Base-by-base conservation (phyloP, 2,888 invertebrate species). In the Diogma glabrata region DNA sequence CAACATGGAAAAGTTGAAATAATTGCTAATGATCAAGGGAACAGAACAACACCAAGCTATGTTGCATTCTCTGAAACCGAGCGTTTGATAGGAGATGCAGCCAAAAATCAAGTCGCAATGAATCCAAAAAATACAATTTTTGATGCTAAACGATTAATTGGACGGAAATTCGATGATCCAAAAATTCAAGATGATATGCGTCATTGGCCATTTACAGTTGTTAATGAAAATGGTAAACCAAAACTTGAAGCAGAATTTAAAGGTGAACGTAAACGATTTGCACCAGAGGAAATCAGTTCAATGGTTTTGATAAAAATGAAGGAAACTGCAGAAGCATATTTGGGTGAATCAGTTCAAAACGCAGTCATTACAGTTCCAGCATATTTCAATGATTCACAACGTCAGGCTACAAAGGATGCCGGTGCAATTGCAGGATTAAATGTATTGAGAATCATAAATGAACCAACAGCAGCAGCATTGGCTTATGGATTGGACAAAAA, bases 241-340 rank as follows among this genome's bases (percentile, higher is more conserved):
- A 88, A 86, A 73, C 86, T 89, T 59, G 77, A 86, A 71, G 89
- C 92, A 49, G 72, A 82, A 56, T 93, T 90, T 77, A 93, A 92
- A 68, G 92, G 91, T 53, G 93, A 94, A 72, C 75, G 74, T 58
- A 95, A 94, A 69, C 82, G 82, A 50, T 93, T 93, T 79, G 90
- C 83, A 77, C 91, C 92, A 1, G 93, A 93, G 72, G 93, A 93
- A 75, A 83, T 93, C 60, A 88, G 87, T 63, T 90, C 91, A 40
- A 93, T 93, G 93, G 91, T 93, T 51, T 77, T 95, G 58, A 84
- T 82, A 51, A 93, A 93, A 67, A 94, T 94, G 93, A 93, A 90
- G 79, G 88, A 90, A 73, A 88, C 87, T 57, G 90, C 91, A 52
- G 91, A 91, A 72, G 89, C 88, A 8, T 91, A 87, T 67, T 76